Base-by-base conservation (phyloP, 1,140 invertebrate species). In the Araneus ventricosus region DNA sequence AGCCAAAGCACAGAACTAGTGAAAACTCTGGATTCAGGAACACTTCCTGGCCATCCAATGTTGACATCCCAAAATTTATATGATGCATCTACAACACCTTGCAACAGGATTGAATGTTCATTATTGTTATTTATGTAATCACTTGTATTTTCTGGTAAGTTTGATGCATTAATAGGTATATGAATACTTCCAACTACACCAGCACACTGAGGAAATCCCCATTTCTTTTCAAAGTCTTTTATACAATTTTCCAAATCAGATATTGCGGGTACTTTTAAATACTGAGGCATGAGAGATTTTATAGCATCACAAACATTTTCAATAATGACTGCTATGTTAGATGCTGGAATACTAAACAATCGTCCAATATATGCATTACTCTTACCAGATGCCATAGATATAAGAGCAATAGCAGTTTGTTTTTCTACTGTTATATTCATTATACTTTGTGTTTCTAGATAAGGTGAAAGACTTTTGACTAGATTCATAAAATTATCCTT, bases 31-130 rank as follows among this genome's bases (percentile, higher is more conserved):
- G 89, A 91, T 85, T 91, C 89, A 39, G 59, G 75, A 20, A 84
- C 89, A 91, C 57, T 84, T 39, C 89, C 89, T 8, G 89, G 89
- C 89, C 89, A 91, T 24, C 89, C 89, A 61, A 84, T 52, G 84
- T 91, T 91, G 14, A 91, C 57, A 30, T 91, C 89, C 79, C 79
- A 91, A 84, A 91, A 91, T 91, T 41, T 41, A 84, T 91, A 91
- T 7, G 34, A 45, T 45, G 89, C 52, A 91, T 91, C 89, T 4
- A 91, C 89, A 80, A 91, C 57, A 22, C 89, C 75, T 91, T 91
- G 89, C 6, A 91, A 63, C 20, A 91, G 20, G 37, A 82, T 84
- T 39, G 89, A 91, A 91, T 61, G 27, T 1, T 45, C 57, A 22
- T 22, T 30, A 45, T 84, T 75, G n/a, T 30, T 91, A 30, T 91